Conservation (phyloP, 2,888 invertebrate species). For the Drosophila pegasa region DNA sequence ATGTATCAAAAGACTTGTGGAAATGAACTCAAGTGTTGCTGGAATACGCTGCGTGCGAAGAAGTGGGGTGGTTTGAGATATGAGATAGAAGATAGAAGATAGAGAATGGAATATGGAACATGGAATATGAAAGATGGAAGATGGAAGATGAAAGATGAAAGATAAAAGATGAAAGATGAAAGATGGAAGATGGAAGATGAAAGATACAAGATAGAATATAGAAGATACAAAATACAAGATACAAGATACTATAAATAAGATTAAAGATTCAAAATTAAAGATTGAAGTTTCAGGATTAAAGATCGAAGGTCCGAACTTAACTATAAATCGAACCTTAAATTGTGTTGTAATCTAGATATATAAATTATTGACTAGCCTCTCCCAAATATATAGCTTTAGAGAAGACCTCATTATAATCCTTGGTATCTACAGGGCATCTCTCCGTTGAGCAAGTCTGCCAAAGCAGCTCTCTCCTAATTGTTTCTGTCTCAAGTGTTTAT, state of each 20-base stretch:
- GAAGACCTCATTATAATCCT: not conserved
- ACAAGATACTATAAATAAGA: not conserved
- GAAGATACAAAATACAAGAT: not conserved
- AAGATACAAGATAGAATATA: no score
- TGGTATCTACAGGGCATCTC: not conserved
- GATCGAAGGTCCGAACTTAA: no score
- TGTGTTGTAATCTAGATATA: no score
- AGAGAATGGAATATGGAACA: no score
- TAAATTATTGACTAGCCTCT: not conserved
- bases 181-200: not conserved
- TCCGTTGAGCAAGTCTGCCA: not conserved
- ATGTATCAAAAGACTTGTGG: constrained; percentile 8
- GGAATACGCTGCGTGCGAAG: not conserved
- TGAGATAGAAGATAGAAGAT: no score
- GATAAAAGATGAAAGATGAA: no score
- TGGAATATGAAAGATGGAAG: no score
- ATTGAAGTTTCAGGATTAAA: no score
- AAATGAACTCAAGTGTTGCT: constrained; percentile 36
- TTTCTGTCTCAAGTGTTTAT: constrained; percentile 43
- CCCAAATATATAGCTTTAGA: not conserved
- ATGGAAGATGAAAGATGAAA: not conserved
- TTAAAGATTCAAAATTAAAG: no score
- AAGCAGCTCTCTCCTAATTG: not conserved
- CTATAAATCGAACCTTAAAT: no score
- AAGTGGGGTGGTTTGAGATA: not conserved